Evolutionary conservation across 2,113 vertebrate genomes (phyloP), one percentile per base, ranked within the genome.

Genomic region (Otolemur garnettii): DNA sequence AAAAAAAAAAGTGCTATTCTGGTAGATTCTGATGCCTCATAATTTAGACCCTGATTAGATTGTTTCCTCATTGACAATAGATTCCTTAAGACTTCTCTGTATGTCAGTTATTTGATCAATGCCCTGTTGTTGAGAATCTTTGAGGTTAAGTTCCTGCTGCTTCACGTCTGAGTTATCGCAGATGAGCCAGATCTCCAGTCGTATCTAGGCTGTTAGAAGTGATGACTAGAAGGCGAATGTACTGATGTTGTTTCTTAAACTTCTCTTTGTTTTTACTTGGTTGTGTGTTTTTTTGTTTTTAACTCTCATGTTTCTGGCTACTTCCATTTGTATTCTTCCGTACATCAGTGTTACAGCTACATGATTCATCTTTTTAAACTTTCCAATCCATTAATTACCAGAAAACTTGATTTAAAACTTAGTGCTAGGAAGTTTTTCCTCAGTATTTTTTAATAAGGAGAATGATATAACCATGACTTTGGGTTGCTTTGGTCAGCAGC

Each of bases 321-420:
- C 15, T 92, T 60, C 50, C 14, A 71, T 53, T 57, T 83, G 45
- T 86, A 28, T 83, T n/a, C 77, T n/a, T 66, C 10, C 53, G 4
- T 60, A 24, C 45, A 38, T 83, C 21, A 64, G 14, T 55, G 30
- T 88, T 80, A 42, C 24, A 14, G 30, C 85, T 80, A 42, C 24
- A 14, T 69, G 42, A 59, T n/a, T 80, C 24, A 30, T 78, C n/a
- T 80, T 79, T 55, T 88, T 75, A 93, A 77, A 92, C 18, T 89
- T 91, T 19, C 3, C 81, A 50, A 69, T 82, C 3, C 5, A n/a
- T 50, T 22, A 19, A 38, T 69, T 7, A 50, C 64, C 71, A 69
- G 66, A 60, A 94, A 64, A 74, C 1, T 5, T 86, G 35, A 35
- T 81, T 60, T 90, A 69, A 75, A 94, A 86, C 24, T 81, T 55